Base-by-base conservation (phyloP, 2,113 vertebrate species). In the Vireo altiloquus region DNA sequence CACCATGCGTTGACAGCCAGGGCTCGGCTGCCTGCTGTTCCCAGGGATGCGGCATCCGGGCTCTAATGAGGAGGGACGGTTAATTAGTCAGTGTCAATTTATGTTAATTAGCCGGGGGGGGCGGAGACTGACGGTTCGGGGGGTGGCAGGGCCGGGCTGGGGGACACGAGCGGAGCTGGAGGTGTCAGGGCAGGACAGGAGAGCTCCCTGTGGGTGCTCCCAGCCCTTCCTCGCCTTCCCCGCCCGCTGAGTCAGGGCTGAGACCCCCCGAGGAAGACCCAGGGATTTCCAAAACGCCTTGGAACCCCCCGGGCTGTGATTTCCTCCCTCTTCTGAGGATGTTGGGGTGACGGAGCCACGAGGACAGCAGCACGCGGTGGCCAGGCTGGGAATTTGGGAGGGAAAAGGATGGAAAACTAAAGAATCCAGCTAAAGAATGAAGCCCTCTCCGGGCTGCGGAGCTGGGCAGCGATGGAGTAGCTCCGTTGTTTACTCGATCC, bases 41-140 rank as follows among this genome's bases (percentile, higher is more conserved):
- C 54, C 95, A 25, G 53, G 7, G 2, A 15, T 13, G 56, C 2
- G 5, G 53, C 57, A 81, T 24, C 79, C 54, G 2, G 54, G 86
- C 68, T 54, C 60, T 92, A 90, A 93, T 40, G 91, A 95, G 95
- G 86, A 9, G 23, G 91, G 77, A 74, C 3, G 40, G 64, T 68
- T 90, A 94, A 94, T 95, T 94, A 97, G 80, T 65, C 92, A 35
- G 88, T 75, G 95, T 75, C 89, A 52, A 83, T 78, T 94, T 33
- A 84, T 91, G 91, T 24, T 94, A 92, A 96, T 93, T 81, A 83
- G 82, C 19, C 6, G 0, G 40, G 40, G 40, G 40, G 40, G 40
- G 33, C 66, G 79, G n/a, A 65, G 57, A 4, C 14, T 5, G 71
- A 18, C n/a, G n/a, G n/a, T n/a, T n/a, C n/a, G n/a, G n/a, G n/a